Conservation (phyloP, 2,113 vertebrate genomes). For the Meleagris gallopavo region DNA sequence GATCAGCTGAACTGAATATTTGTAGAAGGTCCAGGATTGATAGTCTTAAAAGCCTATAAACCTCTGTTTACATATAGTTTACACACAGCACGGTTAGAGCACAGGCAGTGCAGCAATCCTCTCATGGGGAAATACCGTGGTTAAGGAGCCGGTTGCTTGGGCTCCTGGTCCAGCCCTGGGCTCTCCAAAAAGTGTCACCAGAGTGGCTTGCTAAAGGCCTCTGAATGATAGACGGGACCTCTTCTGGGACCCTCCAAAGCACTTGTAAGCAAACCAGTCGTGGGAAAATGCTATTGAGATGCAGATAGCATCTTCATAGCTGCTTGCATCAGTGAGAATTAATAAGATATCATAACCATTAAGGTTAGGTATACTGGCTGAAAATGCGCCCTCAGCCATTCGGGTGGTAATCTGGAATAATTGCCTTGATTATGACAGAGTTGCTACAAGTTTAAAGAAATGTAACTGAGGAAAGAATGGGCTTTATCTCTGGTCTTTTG, state of each 20-base stretch:
- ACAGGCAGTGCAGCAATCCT: neutral
- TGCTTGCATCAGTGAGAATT: slow-evolving; percentile 30
- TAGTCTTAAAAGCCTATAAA: slow-evolving; percentile 55
- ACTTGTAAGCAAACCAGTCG: slow-evolving; percentile 48
- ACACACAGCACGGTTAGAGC: neutral
- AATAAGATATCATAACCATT: slow-evolving; percentile 51
- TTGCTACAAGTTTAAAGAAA: slow-evolving; percentile 15
- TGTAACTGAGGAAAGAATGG: slow-evolving; percentile 48
- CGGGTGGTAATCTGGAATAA: neutral
- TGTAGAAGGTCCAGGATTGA: slow-evolving; percentile 8
- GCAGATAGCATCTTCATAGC: slow-evolving; percentile 43
- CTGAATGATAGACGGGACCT: slow-evolving; percentile 28
- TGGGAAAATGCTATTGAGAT: slow-evolving; percentile 62
- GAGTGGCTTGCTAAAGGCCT: neutral
- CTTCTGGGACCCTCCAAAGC: slow-evolving; percentile 22
- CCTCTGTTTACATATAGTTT: slow-evolving; percentile 46
- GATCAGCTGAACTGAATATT: slow-evolving; percentile 18
- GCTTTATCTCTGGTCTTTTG: slow-evolving; percentile 68
- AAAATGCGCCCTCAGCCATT: neutral
- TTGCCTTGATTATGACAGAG: neutral
- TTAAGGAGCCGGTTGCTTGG: neutral
- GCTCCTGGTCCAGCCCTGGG: neutral
- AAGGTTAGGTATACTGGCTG: neutral
- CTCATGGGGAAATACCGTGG: neutral
- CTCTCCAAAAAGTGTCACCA: slow-evolving; percentile 20